Percentiles rank a stretch among this genome's conserved stretches.
Conservation (phyloP, 2,888 invertebrate genomes). For the Ariolimax columbianus region DNA sequence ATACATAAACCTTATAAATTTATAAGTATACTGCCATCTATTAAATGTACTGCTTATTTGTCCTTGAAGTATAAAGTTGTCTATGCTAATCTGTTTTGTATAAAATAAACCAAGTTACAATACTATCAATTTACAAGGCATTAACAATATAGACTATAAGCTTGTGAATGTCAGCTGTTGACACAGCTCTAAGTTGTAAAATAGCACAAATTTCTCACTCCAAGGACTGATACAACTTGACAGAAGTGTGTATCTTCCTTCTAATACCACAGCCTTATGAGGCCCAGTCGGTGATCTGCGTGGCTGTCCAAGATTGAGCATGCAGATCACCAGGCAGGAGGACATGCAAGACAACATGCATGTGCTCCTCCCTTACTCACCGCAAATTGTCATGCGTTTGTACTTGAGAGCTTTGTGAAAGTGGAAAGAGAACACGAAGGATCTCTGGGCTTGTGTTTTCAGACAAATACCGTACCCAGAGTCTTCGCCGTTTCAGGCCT, state of each 20-base stretch:
- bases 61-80: too few relatives aligned
- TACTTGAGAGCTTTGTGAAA: slow-evolving; percentile 51
- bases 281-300: slow-evolving; percentile 36
- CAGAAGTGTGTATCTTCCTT: slow-evolving; percentile 26
- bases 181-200: slow-evolving; percentile 19
- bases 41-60: too few relatives aligned
- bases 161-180: slow-evolving; percentile 13
- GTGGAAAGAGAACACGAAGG: slow-evolving; percentile 52
- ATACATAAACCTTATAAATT: background rate
- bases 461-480: slow-evolving; percentile 53
- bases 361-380: slow-evolving; percentile 50
- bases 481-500: slow-evolving; percentile 49
- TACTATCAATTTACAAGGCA: slow-evolving; percentile 7
- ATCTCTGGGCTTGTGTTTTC: slow-evolving; percentile 54
- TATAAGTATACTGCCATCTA: background rate
- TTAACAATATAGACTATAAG: slow-evolving; percentile 1
- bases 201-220: slow-evolving; percentile 2
- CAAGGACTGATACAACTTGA: slow-evolving; percentile 22
- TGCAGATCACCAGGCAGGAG: slow-evolving; percentile 15
- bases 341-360: slow-evolving; percentile 23
- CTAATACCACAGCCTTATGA: slow-evolving; percentile 17
- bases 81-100: background rate
- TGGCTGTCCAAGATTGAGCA: slow-evolving; percentile 21
- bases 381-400: slow-evolving; percentile 54
- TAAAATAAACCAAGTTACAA: background rate